A percentile compares a stretch with the other conserved stretches of the same genome.
Conservation (phyloP, 2,888 invertebrate species). For the Gymnocheta viridis region DNA sequence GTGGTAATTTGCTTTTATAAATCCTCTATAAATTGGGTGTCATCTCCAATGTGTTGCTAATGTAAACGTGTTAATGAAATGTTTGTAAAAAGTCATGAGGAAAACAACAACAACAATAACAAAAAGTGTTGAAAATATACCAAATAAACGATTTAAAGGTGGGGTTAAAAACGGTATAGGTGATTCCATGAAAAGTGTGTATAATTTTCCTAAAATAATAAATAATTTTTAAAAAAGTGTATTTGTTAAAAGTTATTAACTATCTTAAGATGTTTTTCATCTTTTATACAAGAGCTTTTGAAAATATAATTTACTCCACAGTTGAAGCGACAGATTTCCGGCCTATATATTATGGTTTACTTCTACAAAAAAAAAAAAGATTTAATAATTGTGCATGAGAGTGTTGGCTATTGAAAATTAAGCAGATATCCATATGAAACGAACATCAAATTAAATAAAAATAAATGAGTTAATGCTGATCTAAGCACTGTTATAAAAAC, state of each 20-base stretch:
- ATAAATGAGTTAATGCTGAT: constrained; percentile 63
- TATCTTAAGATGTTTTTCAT: too few species aligned
- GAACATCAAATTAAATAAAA: constrained; percentile 13
- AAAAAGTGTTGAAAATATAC: background rate
- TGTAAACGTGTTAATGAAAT: constrained; percentile 50
- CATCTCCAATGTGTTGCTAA: constrained; percentile 38
- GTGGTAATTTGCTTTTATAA: constrained; percentile 51
- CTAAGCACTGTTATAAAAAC: constrained; percentile 42
- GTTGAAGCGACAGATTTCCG: too few species aligned
- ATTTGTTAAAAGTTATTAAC: too few species aligned
- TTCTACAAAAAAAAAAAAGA: background rate
- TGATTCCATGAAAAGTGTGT: background rate
- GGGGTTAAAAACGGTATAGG: background rate
- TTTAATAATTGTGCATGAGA: background rate
- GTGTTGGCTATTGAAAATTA: background rate
- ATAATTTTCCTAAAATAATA: too few species aligned
- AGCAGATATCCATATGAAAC: constrained; percentile 26
- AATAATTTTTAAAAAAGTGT: too few species aligned
- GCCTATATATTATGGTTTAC: too few species aligned
- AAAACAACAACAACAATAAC: background rate
- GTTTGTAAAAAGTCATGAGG: constrained; percentile 18
- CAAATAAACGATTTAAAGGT: background rate
- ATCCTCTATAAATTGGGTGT: constrained; percentile 60
- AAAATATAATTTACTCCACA: too few species aligned
- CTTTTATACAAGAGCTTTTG: too few species aligned